These are phyloP conservation scores for Fabriciana adippe DNA, from an alignment of 2,888 invertebrate species.

Conservation along the genomic window DNA sequence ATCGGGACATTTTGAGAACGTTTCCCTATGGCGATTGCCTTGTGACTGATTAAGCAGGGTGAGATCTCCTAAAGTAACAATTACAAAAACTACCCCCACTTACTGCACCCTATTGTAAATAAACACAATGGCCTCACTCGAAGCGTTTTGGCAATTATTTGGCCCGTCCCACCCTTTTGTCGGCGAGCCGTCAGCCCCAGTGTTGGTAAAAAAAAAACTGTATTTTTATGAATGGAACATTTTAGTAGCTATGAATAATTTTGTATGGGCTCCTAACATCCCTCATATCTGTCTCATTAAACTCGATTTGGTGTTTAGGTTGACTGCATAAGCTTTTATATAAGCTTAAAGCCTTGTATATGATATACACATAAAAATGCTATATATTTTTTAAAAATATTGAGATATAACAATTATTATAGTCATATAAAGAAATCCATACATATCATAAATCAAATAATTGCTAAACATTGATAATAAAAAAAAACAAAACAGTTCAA, in stretches of 20 bases:
- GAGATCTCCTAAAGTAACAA: constrained; percentile 69
- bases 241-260: constrained; percentile 82
- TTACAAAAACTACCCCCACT: constrained; percentile 82
- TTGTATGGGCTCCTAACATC: constrained; percentile 76
- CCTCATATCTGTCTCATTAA: constrained; percentile 80
- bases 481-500: background rate
- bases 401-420: too few relatives aligned
- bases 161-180: constrained; percentile 82
- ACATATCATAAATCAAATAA: too few relatives aligned
- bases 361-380: too few relatives aligned
- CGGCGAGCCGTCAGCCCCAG: constrained; percentile 76
- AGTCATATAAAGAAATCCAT: too few relatives aligned
- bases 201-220: constrained; percentile 62
- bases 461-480: too few relatives aligned
- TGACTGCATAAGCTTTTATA: constrained; percentile 15
- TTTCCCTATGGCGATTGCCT: constrained; percentile 53
- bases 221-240: constrained; percentile 73
- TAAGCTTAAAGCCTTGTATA: too few relatives aligned
- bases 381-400: too few relatives aligned
- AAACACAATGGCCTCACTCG: constrained; percentile 78
- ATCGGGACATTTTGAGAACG: constrained; percentile 85
- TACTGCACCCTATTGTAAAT: constrained; percentile 78
- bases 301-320: constrained; percentile 73
- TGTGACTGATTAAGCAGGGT: constrained; percentile 65
- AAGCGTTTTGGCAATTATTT: constrained; percentile 82